Evolutionary conservation across 2,888 invertebrate genomes (phyloP).

Genomic region (Drosophila borealis): DNA sequence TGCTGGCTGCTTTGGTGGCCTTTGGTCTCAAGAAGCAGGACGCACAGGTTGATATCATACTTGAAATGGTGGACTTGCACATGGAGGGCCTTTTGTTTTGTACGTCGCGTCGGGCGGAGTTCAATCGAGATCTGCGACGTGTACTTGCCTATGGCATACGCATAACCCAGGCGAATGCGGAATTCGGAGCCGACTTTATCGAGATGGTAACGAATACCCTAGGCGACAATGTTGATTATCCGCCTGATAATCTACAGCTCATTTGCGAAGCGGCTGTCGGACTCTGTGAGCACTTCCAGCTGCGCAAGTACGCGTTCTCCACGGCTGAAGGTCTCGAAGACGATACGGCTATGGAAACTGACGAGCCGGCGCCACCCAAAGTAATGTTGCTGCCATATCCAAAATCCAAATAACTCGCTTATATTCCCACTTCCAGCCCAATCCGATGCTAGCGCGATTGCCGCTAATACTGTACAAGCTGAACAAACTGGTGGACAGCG

Average conservation of each 20-base stretch:
- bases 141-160: constrained; percentile 89
- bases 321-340: constrained; percentile 44
- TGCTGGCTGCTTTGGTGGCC: constrained; percentile 81
- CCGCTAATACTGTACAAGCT: constrained; percentile 83
- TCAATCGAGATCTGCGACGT: constrained; percentile 81
- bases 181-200: constrained; percentile 88
- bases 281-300: constrained; percentile 87
- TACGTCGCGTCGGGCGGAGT: constrained; percentile 81
- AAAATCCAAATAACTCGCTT: no score
- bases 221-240: constrained; percentile 82
- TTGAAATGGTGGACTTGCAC: constrained; percentile 83
- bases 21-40: constrained; percentile 68
- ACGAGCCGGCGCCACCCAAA: constrained; percentile 53
- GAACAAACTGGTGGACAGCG: constrained; percentile 75
- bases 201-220: constrained; percentile 87
- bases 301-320: constrained; percentile 76
- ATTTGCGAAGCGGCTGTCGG: constrained; percentile 92
- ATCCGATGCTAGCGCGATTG: constrained; percentile 79
- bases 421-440: constrained; percentile 49
- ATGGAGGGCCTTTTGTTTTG: constrained; percentile 83
- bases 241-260: constrained; percentile 84
- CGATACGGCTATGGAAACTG: constrained; percentile 73
- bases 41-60: constrained; percentile 68
- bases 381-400: constrained; percentile 18
- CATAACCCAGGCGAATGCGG: constrained; percentile 88